Conservation (phyloP, 2,888 invertebrate species). For the Odiellus spinosus region DNA sequence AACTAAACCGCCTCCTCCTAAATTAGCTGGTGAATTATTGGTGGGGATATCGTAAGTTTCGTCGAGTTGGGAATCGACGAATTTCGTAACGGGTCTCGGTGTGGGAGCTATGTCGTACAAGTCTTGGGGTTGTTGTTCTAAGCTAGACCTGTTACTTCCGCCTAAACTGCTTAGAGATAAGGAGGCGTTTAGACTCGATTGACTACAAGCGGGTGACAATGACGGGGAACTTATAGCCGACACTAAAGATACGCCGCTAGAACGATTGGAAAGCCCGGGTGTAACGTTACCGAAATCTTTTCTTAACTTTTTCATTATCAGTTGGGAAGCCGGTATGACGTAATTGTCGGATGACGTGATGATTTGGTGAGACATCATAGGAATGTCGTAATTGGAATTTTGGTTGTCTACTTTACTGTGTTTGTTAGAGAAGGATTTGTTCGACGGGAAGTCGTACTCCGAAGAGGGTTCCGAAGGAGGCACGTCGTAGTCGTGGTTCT, state of each 20-base stretch:
- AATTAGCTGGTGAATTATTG: slow-evolving; percentile 22
- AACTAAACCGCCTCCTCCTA: slow-evolving; percentile 7
- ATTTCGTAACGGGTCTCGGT: slow-evolving; percentile 23
- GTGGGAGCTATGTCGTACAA: slow-evolving; percentile 31
- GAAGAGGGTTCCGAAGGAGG: slow-evolving; percentile 13
- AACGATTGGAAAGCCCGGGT: slow-evolving; percentile 26
- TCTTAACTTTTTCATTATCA: not conserved
- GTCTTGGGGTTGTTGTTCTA: slow-evolving; percentile 27
- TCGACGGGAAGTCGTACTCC: slow-evolving; percentile 5
- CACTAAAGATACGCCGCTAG: slow-evolving; percentile 28
- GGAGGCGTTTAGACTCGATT: slow-evolving; percentile 20
- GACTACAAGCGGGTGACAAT: slow-evolving; percentile 24
- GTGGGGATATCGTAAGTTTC: slow-evolving; percentile 29
- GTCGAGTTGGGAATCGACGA: slow-evolving; percentile 17
- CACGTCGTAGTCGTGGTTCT: slow-evolving; percentile 11
- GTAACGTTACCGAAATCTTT: slow-evolving; percentile 11
- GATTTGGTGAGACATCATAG: slow-evolving; percentile 5
- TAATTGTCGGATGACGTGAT: slow-evolving; percentile 18
- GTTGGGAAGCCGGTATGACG: slow-evolving; percentile 22
- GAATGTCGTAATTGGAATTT: not conserved
- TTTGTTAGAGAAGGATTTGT: slow-evolving; percentile 11
- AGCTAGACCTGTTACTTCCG: slow-evolving; percentile 29
- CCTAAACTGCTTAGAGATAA: slow-evolving; percentile 32
- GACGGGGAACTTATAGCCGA: slow-evolving; percentile 27
- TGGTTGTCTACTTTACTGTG: slow-evolving; percentile 8